These are phyloP conservation scores for Apistogramma diplotaenia DNA, from an alignment of 2,113 vertebrate genomes.

Conservation along the genomic window DNA sequence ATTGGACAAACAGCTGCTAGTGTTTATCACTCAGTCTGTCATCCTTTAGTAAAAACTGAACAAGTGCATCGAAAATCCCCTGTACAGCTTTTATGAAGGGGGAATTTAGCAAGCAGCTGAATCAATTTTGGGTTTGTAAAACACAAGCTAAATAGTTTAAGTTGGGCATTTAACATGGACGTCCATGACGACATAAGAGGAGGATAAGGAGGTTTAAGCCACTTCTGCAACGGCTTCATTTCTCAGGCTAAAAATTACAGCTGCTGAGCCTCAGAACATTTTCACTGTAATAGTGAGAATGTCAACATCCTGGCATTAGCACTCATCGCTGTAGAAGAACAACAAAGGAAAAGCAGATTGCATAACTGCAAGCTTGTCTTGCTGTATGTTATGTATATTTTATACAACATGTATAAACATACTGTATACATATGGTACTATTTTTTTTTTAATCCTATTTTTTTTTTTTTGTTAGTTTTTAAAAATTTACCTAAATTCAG, in stretches of 20 bases:
- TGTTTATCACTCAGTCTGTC: neutral
- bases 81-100: neutral
- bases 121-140: neutral
- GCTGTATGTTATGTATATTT: too few species aligned
- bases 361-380: too few species aligned
- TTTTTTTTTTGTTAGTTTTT: too few species aligned
- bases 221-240: neutral
- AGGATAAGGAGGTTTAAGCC: neutral
- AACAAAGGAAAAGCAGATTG: too few species aligned
- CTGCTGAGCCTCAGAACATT: neutral
- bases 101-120: neutral
- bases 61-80: neutral
- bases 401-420: too few species aligned
- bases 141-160: neutral
- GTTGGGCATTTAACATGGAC: neutral
- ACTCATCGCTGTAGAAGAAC: too few species aligned
- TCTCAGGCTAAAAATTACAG: neutral
- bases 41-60: neutral
- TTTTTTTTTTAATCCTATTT: too few species aligned
- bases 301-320: neutral
- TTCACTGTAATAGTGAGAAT: neutral
- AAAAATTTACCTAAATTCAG: too few species aligned
- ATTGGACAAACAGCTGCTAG: neutral
- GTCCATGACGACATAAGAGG: neutral
- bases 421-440: too few species aligned